Base-by-base conservation (phyloP, 2,797 vertebrate genomes). In the Siniperca scherzeri region DNA sequence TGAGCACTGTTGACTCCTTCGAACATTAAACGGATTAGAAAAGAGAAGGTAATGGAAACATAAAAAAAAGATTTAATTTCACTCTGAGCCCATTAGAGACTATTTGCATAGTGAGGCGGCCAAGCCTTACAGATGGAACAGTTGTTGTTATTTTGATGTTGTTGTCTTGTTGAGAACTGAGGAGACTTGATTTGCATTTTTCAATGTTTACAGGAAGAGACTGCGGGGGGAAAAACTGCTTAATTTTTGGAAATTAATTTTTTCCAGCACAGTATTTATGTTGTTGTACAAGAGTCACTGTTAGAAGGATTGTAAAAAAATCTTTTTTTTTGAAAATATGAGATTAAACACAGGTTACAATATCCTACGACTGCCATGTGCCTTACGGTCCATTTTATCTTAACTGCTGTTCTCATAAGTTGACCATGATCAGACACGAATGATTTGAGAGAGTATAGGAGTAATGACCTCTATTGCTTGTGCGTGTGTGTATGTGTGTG, bases 241-340 rank as follows among this genome's bases (percentile, higher is more conserved):
- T 95, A 93, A 95, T 94, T 95, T 95, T 87, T 78, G 82, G 87
- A 91, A 91, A 91, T 87, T 70, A 19, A 46, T 92, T 91, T 89
- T 92, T 94, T 92, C 95, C 96, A 96, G 96, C 96, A 97, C 97
- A 97, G 97, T 98, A 98, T 98, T 98, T 98, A 98, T 98, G 97
- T 97, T 97, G 95, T 95, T 97, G 97, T 99, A 97, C 96, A 97
- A 96, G 96, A 97, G 96, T 97, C 96, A 97, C 96, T 97, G 97
- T 96, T 96, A 97, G 97, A 97, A 96, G 97, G 97, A 97, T 94
- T 94, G 94, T 95, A 94, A 93, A 91, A 91, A 84, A 67, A 60
- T 77, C 72, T 82, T 87, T 87, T 74, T 85, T 92, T 89, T 88
- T 71, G 73, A 85, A 92, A 97, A 97, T 93, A 91, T 94, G 93